phyloP scores from a whole-genome alignment of 1,140 invertebrate genomes.

The Drosophila ercepeae region DNA sequence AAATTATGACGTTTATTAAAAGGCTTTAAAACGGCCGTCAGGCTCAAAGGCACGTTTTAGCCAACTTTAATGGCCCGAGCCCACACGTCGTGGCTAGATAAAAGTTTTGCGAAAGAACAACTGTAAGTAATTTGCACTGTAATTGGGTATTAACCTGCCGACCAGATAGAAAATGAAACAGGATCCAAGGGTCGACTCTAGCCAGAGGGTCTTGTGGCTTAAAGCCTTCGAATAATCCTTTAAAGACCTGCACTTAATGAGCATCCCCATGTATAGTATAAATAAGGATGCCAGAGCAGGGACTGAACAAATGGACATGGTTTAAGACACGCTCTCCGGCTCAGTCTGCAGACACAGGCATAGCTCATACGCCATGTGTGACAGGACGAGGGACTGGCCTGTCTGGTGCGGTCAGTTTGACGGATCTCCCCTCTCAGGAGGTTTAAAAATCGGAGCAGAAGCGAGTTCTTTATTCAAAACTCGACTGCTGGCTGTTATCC shows the following conservation, averaged over 20 bases:
- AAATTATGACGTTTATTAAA: constrained; percentile 81
- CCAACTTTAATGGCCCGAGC: constrained; percentile 56
- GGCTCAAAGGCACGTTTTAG: constrained; percentile 35
- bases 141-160: constrained; percentile 80
- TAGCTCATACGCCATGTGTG: constrained; percentile 58
- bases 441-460: constrained; percentile 2
- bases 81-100: constrained; percentile 17
- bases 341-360: constrained; percentile 32
- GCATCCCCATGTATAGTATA: too few relatives aligned
- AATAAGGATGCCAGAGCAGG: too few relatives aligned
- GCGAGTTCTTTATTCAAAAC: constrained; percentile 28
- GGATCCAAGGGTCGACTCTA: background rate
- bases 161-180: constrained; percentile 12
- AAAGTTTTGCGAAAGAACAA: constrained; percentile 59
- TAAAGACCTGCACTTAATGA: background rate
- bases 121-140: constrained; percentile 82
- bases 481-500: constrained; percentile 32
- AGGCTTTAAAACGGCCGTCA: constrained; percentile 56
- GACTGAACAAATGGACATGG: constrained; percentile 76
- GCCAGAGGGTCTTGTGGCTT: background rate
- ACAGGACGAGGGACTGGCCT: background rate
- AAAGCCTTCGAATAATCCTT: background rate
- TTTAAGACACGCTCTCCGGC: constrained; percentile 66
- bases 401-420: constrained; percentile 65
- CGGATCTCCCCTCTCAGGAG: constrained; percentile 47